A percentile compares a stretch with the other conserved stretches of the same genome.
Conservation (phyloP, 2,888 invertebrate genomes). For the Macrophya alboannulata region DNA sequence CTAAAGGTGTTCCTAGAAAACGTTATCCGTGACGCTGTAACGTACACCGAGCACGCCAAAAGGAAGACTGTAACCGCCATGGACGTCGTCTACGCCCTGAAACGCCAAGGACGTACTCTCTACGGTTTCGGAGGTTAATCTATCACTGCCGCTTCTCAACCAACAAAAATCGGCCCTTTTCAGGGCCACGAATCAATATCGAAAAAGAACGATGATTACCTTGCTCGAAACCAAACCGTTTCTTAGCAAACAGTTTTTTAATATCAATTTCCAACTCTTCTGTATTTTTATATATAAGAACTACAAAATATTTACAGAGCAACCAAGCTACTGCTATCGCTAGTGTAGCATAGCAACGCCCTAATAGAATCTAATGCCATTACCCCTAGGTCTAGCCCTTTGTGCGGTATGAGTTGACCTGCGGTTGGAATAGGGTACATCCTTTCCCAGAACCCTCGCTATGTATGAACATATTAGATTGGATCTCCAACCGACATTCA, state of each 20-base stretch:
- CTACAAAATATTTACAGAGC: neutral
- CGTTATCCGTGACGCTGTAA: slow-evolving; percentile 90
- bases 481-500: neutral
- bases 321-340: neutral
- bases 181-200: slow-evolving; percentile 60
- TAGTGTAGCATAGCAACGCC: slow-evolving; percentile 3
- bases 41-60: slow-evolving; percentile 92
- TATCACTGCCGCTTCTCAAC: neutral
- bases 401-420: neutral
- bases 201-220: neutral
- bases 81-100: slow-evolving; percentile 92
- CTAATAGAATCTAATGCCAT: neutral
- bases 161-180: slow-evolving; percentile 61
- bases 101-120: slow-evolving; percentile 89
- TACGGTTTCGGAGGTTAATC: slow-evolving; percentile 89
- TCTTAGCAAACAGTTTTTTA: neutral
- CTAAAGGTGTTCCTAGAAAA: slow-evolving; percentile 90
- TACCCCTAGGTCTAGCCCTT: neutral
- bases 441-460: neutral
- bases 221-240: neutral
- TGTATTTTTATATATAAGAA: neutral
- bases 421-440: neutral
- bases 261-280: neutral
- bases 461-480: neutral
- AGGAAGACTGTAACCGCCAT: slow-evolving; percentile 93